Conservation (phyloP, 92 coral and sea anemone species). For the Umimayanthus kanabou region DNA sequence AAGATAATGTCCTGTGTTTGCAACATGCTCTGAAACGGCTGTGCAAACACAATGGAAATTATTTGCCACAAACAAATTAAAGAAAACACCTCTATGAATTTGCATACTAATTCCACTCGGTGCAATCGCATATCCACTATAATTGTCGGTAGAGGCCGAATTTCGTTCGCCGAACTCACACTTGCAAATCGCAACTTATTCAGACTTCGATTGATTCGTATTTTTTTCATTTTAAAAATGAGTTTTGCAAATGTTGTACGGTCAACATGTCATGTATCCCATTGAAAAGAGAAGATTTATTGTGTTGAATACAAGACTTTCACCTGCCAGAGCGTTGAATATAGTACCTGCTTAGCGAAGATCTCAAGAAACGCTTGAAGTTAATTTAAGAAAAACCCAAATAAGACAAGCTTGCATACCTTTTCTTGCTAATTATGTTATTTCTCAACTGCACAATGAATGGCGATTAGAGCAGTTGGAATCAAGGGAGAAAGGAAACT, state of each 20-base stretch:
- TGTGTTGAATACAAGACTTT: constrained; percentile 3
- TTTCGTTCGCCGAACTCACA: background rate
- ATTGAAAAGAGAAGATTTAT: constrained; percentile 18
- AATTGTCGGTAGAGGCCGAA: constrained; percentile 13
- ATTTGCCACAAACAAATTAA: constrained; percentile 36
- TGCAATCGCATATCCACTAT: constrained; percentile 12
- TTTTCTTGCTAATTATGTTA: background rate
- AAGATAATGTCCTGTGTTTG: constrained; percentile 25
- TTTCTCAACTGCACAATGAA: background rate
- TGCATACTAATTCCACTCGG: constrained; percentile 15
- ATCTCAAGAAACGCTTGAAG: background rate
- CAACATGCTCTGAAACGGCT: constrained; percentile 41
- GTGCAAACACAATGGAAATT: constrained; percentile 32
- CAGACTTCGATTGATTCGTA: background rate
- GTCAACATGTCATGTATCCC: background rate
- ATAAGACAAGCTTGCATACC: background rate
- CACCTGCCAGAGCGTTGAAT: constrained; percentile 40
- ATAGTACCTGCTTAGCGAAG: constrained; percentile 25
- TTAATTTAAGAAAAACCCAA: background rate
- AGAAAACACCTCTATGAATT: constrained; percentile 27
- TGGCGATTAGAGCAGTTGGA: background rate
- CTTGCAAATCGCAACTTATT: background rate
- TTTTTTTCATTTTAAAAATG: background rate
- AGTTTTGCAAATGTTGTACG: background rate
- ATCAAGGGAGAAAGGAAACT: background rate